Evolutionary conservation across 2,113 vertebrate genomes (phyloP), one percentile per base, ranked within the genome.

Genomic region (Actenoides lindsayi): DNA sequence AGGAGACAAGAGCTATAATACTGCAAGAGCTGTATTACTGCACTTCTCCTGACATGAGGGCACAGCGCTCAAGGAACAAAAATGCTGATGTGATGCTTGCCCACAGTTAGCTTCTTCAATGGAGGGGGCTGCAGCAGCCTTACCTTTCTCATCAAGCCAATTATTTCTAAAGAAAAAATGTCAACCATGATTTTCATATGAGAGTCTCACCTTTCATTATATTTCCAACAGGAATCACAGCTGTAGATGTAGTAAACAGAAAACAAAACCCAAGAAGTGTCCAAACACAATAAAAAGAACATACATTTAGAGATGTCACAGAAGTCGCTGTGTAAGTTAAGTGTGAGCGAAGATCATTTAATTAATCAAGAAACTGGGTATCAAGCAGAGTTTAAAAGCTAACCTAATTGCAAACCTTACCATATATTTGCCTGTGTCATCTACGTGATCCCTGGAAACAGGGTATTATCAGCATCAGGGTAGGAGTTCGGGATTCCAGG

Each of bases 391-490:
- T 33, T 16, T 33, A 44, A 53, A 62, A 50, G 27, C 31, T 53
- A 69, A 24, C 25, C 42, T 39, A 56, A 48, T 37, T 4, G 2
- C 51, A 71, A 42, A 56, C 23, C 11, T 53, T 18, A 31, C 57
- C 57, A 27, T 54, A 2, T 17, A 17, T 8, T 6, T 33, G 11
- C 59, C n/a, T 20, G 16, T 1, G 1, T 5, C 16, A 37, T 11
- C 25, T 48, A 9, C 3, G 0, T 15, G 65, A 25, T 60, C 57
- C 39, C 39, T 71, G 10, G 39, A 65, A 82, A 59, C 24, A 31
- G 2, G 9, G 35, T 4, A 70, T 44, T 33, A 35, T 17, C 15
- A 21, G n/a, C 39, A 42, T 18, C 1, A 0, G 10, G 27, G 5
- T 35, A 11, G 6, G 31, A 65, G 33, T 12, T 53, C 71, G 39